These are phyloP conservation scores for Emydura subglobosa DNA, from an alignment of 2,113 vertebrate species.

Conservation along the genomic window DNA sequence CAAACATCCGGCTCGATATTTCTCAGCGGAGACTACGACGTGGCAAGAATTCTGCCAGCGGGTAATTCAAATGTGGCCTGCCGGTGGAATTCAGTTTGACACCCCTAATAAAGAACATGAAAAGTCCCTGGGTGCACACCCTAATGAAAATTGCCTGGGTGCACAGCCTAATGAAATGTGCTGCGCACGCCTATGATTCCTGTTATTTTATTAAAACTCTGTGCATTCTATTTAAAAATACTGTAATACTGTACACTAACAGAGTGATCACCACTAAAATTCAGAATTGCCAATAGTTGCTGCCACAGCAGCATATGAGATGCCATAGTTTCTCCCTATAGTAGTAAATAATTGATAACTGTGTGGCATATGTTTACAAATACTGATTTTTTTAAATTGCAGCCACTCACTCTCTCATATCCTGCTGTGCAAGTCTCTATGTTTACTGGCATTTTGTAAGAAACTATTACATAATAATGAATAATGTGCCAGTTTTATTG, in stretches of 20 bases:
- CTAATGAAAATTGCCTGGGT: no score
- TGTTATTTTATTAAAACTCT: background rate
- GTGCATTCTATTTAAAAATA: background rate
- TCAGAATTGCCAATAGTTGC: background rate
- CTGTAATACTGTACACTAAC: background rate
- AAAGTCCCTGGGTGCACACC: no score
- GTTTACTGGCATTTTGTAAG: background rate
- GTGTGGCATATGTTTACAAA: background rate
- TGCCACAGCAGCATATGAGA: background rate
- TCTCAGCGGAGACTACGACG: no score
- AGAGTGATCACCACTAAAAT: background rate
- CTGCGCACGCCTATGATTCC: no score
- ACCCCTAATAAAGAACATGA: no score
- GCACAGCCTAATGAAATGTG: no score
- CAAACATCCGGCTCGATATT: no score
- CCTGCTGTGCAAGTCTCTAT: background rate
- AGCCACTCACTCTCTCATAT: fast-evolving
- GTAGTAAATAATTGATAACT: background rate
- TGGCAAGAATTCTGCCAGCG: no score
- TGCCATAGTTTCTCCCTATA: background rate
- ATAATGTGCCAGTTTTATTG: background rate
- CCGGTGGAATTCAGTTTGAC: no score
- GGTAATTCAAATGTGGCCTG: no score
- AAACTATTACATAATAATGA: background rate
- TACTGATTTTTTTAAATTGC: background rate